These are phyloP conservation scores for Mimas tiliae DNA, from an alignment of 2,888 invertebrate species.

Conservation along the genomic window DNA sequence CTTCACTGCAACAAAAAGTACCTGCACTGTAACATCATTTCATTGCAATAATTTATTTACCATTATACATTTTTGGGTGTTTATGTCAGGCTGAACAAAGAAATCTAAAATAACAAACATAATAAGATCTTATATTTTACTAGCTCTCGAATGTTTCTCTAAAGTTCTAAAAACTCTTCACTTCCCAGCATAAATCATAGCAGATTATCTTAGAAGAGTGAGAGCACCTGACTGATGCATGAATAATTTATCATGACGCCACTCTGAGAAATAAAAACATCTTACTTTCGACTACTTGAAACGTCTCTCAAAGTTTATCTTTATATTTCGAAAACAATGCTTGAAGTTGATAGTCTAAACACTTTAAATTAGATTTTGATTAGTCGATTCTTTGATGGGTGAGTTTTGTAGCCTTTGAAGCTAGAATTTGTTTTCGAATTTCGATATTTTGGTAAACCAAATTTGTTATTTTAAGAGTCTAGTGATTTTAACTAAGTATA, in stretches of 20 bases:
- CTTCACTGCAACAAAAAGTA: too few species aligned
- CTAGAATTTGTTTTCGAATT: neutral
- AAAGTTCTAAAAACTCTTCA: slow-evolving; percentile 15
- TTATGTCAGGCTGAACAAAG: too few species aligned
- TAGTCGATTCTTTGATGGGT: neutral
- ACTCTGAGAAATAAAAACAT: slow-evolving; percentile 35
- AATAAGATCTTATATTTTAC: neutral
- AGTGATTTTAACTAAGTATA: too few species aligned
- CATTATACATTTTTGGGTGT: too few species aligned
- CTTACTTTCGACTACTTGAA: slow-evolving; percentile 18
- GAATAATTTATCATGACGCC: slow-evolving; percentile 51
- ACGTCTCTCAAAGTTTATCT: slow-evolving; percentile 17
- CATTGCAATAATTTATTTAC: too few species aligned
- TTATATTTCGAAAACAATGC: slow-evolving; percentile 2
- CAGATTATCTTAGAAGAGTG: slow-evolving; percentile 52
- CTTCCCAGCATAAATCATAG: slow-evolving; percentile 53
- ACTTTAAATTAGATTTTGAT: slow-evolving; percentile 37
- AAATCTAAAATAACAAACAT: too few species aligned
- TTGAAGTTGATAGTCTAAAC: neutral
- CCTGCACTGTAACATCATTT: too few species aligned
- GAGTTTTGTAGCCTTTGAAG: neutral
- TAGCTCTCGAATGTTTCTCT: neutral
- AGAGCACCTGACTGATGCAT: slow-evolving; percentile 44
- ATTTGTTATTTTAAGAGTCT: neutral
- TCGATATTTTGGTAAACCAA: neutral